A percentile compares a stretch with the other conserved stretches of the same genome.
Evolutionary conservation across 2,113 vertebrate species (phyloP).

Genomic region (Alethe diademata): DNA sequence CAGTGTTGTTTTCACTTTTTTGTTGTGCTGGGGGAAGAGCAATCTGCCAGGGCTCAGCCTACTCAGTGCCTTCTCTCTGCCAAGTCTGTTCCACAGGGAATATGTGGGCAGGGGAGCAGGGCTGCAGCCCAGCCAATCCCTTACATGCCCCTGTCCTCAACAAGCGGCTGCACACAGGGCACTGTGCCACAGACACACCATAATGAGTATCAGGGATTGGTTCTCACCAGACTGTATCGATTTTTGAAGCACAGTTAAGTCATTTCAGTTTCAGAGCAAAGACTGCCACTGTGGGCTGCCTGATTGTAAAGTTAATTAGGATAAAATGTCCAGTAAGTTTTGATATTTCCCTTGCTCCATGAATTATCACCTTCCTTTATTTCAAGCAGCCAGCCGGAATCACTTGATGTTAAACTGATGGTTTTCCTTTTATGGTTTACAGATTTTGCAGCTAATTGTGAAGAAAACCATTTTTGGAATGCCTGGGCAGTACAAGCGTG

Average conservation of each 20-base stretch:
- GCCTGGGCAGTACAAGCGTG: slow-evolving; percentile 30
- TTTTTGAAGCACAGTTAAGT: not conserved
- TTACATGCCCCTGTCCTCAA: accelerated
- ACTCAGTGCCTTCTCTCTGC: slow-evolving; percentile 30
- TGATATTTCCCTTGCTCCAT: not conserved
- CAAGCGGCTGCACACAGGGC: not conserved
- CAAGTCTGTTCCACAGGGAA: not conserved
- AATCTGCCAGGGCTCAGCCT: slow-evolving; percentile 40
- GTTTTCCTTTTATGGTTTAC: slow-evolving; percentile 37
- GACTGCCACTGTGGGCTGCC: not conserved
- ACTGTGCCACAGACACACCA: not conserved
- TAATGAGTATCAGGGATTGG: not conserved
- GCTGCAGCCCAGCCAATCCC: not conserved
- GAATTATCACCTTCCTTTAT: not conserved
- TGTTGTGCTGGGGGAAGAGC: slow-evolving; percentile 18
- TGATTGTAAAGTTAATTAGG: not conserved
- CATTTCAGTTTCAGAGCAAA: not conserved
- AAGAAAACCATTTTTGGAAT: slow-evolving; percentile 50
- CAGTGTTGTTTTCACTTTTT: not conserved
- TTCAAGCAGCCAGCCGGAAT: not conserved
- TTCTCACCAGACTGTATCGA: accelerated
- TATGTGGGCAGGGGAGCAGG: not conserved
- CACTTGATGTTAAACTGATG: not conserved
- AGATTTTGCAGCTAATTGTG: slow-evolving; percentile 46
- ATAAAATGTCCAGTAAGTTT: not conserved